Percentiles rank a stretch among this genome's conserved stretches.
Conservation (phyloP, 64 coral and sea anemone species). For the Dendronephthya gigantea region DNA sequence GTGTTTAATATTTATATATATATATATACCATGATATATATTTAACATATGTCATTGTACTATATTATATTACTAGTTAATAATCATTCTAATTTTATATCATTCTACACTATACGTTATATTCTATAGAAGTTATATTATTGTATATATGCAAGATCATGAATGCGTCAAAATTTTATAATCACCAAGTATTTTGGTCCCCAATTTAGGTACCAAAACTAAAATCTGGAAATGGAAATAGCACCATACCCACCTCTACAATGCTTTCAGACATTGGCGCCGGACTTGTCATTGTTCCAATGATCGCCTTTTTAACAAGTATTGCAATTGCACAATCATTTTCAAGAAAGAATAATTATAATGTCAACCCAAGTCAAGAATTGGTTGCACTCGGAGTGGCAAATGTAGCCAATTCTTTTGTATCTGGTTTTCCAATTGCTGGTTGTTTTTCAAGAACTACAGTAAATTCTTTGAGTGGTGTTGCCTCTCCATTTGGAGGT, state of each 20-base stretch:
- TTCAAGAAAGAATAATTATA: slow-evolving; percentile 77
- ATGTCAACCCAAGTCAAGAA: slow-evolving; percentile 78
- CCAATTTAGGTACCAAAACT: slow-evolving; percentile 46
- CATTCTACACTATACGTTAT: no score
- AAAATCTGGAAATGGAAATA: slow-evolving; percentile 32
- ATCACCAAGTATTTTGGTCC: neutral
- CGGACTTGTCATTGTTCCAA: slow-evolving; percentile 62
- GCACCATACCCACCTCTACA: slow-evolving; percentile 32
- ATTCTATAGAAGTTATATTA: no score
- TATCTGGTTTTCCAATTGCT: slow-evolving; percentile 73
- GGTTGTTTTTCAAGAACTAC: slow-evolving; percentile 89
- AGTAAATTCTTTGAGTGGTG: slow-evolving; percentile 77
- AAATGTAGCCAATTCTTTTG: slow-evolving; percentile 71
- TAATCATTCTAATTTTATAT: no score
- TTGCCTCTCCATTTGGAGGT: slow-evolving; percentile 85
- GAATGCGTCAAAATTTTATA: neutral
- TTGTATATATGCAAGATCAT: no score
- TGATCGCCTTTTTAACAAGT: slow-evolving; percentile 84
- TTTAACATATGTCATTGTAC: no score
- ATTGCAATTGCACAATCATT: slow-evolving; percentile 96
- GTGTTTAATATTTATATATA: no score
- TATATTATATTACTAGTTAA: no score
- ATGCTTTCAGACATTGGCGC: slow-evolving; percentile 66
- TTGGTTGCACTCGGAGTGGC: slow-evolving; percentile 74
- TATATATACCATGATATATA: no score